These are phyloP conservation scores for Uropsilus gracilis DNA, from an alignment of 2,113 vertebrate species.

Conservation along the genomic window DNA sequence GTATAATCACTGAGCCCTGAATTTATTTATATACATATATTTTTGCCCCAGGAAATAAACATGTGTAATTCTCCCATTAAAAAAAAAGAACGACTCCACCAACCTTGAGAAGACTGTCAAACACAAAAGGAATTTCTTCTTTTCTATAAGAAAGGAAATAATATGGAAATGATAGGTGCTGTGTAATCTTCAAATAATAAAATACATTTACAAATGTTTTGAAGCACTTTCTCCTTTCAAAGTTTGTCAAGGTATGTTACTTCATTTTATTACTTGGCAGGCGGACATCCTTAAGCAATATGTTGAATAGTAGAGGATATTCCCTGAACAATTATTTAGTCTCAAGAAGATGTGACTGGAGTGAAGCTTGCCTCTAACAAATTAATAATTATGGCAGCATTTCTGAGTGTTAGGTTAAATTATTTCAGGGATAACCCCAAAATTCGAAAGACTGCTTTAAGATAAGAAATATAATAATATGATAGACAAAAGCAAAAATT, in stretches of 20 bases:
- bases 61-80: not conserved
- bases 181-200: conserved; percentile 42
- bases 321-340: conserved; percentile 10
- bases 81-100: not conserved
- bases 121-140: not conserved
- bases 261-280: conserved; percentile 31
- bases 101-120: conserved; percentile 27
- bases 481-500: not conserved
- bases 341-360: not conserved
- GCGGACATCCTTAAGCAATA: not conserved
- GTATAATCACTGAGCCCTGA: not conserved
- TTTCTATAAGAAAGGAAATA: conserved; percentile 18
- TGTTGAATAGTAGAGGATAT: not conserved
- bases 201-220: conserved; percentile 32
- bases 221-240: not conserved
- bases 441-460: not conserved
- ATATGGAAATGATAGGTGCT: conserved; percentile 47
- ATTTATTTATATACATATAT: not conserved
- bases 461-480: not conserved
- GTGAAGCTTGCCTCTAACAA: not conserved
- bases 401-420: not conserved
- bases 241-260: conserved; percentile 17
- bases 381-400: not conserved
- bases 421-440: not conserved
- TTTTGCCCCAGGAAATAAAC: not conserved